These are phyloP conservation scores for Poeciliopsis infans DNA, from an alignment of 2,797 vertebrate species.

Conservation along the genomic window DNA sequence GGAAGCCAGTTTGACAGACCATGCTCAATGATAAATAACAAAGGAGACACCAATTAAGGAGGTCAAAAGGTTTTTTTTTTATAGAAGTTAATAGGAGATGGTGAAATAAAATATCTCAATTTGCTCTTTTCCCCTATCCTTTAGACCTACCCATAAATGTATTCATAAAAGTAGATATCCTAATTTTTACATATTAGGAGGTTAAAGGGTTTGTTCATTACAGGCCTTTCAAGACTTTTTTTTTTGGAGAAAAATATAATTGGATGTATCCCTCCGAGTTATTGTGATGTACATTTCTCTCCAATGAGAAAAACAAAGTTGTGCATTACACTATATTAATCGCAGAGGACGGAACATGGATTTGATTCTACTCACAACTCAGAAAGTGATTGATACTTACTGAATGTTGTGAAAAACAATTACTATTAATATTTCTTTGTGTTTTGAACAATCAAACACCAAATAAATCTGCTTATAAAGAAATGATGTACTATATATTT, in stretches of 20 bases:
- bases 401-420: not conserved
- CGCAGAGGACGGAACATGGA: not conserved
- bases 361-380: not conserved
- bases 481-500: not conserved
- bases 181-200: not conserved
- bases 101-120: not conserved
- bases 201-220: not conserved
- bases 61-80: not conserved
- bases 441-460: not conserved
- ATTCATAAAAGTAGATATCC: not conserved
- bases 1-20: slow-evolving; percentile 9
- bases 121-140: not conserved
- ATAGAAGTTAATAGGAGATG: not conserved
- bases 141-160: not conserved
- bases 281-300: not conserved
- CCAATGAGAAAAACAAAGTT: not conserved
- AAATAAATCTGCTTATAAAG: not conserved
- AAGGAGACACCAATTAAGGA: not conserved
- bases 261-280: not conserved
- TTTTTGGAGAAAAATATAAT: not conserved
- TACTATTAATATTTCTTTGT: not conserved
- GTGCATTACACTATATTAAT: not conserved
- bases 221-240: not conserved
- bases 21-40: slow-evolving; percentile 3
- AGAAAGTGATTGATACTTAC: not conserved